These are phyloP conservation scores for Passer domesticus DNA, from an alignment of 2,113 vertebrate species.

Conservation along the genomic window DNA sequence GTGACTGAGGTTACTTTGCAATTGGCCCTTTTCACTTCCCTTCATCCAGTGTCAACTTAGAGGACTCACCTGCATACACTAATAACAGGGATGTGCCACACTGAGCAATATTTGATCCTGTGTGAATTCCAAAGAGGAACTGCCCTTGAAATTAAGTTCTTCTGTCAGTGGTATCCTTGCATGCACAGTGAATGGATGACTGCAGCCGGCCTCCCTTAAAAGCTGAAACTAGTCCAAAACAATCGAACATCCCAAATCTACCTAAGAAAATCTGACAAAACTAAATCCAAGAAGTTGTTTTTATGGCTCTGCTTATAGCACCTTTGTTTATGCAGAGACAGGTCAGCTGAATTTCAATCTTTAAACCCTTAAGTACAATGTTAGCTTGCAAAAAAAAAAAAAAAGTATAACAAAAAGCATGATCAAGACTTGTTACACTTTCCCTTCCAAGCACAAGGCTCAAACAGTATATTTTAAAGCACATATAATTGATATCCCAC, in stretches of 20 bases:
- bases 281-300: neutral
- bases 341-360: slow-evolving; percentile 35
- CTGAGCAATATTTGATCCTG: neutral
- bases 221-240: neutral
- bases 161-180: neutral
- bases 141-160: neutral
- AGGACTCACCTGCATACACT: neutral
- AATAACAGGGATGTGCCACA: neutral
- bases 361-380: neutral
- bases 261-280: neutral
- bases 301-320: neutral
- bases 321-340: slow-evolving; percentile 4
- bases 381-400: neutral
- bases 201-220: neutral
- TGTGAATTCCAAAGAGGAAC: neutral
- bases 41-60: neutral
- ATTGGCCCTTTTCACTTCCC: neutral
- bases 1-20: neutral
- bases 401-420: neutral
- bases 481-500: slow-evolving; percentile 26
- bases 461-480: neutral
- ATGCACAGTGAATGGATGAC: neutral
- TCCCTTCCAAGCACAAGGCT: neutral
- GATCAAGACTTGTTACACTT: neutral
- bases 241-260: neutral